Evolutionary conservation across 37 sponge, comb jelly and placozoan genomes (phyloP).

Genomic region (Corticium candelabrum): DNA sequence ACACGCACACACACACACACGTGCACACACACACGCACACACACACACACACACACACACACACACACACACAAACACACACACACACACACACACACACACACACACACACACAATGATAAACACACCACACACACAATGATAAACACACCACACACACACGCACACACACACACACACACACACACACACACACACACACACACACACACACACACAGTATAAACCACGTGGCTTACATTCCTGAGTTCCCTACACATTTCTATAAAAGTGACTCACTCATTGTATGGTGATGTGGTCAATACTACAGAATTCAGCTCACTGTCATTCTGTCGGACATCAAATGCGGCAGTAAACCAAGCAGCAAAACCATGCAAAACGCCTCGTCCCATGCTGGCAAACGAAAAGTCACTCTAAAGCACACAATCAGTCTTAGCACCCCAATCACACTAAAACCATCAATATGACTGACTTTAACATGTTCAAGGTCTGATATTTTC

Average conservation of each 20-base stretch:
- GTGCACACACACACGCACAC: slow-evolving; percentile 12
- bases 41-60: background rate
- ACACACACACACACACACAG: background rate
- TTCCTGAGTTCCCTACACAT: too few relatives aligned
- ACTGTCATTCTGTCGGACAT: background rate
- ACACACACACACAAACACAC: too few relatives aligned
- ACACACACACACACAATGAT: too few relatives aligned
- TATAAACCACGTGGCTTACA: too few relatives aligned
- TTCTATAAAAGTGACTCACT: too few relatives aligned
- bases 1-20: background rate
- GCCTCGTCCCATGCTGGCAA: background rate
- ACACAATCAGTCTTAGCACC: too few relatives aligned
- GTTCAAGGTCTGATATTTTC: background rate
- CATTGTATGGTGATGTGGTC: background rate
- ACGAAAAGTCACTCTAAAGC: background rate
- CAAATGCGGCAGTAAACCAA: background rate
- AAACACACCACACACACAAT: too few relatives aligned
- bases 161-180: slow-evolving; percentile 3
- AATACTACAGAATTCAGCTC: too few relatives aligned
- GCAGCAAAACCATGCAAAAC: background rate
- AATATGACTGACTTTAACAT: background rate
- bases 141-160: too few relatives aligned
- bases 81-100: too few relatives aligned
- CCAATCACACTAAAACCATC: too few relatives aligned
- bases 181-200: slow-evolving; percentile 5